phyloP scores from a whole-genome alignment of 1,140 invertebrate genomes.

The fruit fly (Drosophila melanogaster) region DNA sequence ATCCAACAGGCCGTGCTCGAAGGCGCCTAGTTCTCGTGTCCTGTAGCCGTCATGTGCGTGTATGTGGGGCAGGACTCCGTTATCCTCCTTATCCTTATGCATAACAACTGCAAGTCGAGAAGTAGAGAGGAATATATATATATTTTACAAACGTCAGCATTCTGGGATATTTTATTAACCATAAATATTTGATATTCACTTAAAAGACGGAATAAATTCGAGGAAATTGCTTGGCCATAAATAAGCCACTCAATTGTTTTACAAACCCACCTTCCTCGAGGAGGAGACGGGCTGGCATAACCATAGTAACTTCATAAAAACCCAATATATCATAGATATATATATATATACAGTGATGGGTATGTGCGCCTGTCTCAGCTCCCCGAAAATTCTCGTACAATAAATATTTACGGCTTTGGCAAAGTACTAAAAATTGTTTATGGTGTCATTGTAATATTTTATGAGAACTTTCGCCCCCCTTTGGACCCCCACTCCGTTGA shows the following conservation, averaged over 20 bases:
- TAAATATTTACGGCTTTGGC: constrained; percentile 80
- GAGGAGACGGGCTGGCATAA: constrained; percentile 24
- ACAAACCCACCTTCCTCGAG: constrained; percentile 19
- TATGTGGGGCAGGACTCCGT: constrained; percentile 86
- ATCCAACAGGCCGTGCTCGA: constrained; percentile 95
- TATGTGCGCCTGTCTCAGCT: constrained; percentile 15
- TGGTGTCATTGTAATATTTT: constrained; percentile 83
- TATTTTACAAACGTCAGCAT: constrained; percentile 54
- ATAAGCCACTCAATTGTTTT: constrained; percentile 70
- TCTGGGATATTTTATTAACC: constrained; percentile 70
- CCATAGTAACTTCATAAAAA: constrained; percentile 82
- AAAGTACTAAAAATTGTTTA: constrained; percentile 83
- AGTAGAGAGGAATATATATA: constrained; percentile 30
- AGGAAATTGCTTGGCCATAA: constrained; percentile 57
- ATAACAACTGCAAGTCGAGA: constrained; percentile 92
- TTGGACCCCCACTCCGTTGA: background rate
- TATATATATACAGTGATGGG: constrained; percentile 16
- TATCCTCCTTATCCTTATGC: constrained; percentile 95
- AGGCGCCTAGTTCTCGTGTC: constrained; percentile 92
- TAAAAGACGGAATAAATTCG: constrained; percentile 11
- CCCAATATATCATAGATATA: constrained; percentile 64
- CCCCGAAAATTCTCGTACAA: constrained; percentile 53
- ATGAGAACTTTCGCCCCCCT: constrained; percentile 62
- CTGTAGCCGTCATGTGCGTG: constrained; percentile 87
- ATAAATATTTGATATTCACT: constrained; percentile 68